Evolutionary conservation across 2,113 vertebrate genomes (phyloP), one percentile per base, ranked within the genome.

Genomic region (Gallinago media): DNA sequence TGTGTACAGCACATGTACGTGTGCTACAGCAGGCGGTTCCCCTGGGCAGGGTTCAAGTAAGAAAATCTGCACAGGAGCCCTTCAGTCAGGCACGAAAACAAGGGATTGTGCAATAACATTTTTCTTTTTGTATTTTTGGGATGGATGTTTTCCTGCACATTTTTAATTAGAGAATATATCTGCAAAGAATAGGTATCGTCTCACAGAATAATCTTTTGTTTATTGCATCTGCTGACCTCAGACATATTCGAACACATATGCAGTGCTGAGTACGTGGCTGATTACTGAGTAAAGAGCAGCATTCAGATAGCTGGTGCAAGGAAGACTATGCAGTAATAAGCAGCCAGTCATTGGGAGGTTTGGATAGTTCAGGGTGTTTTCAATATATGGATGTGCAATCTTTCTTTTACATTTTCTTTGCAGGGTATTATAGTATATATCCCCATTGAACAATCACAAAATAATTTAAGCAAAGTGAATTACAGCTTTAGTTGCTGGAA

Each of bases 211-310:
- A 58, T 68, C 54, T 92, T 84, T 72, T 84, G 79, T 75, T 91
- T 92, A 94, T 92, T 94, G 85, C 61, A 78, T 72, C 77, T 89
- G 58, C 70, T 42, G 76, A 91, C 54, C 56, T 91, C 61, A 89
- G 91, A 34, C 27, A 32, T 15, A 90, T 25, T 61, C 61, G 75
- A 86, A 86, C 42, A 42, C 14, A 2, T 71, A 34, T 3, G 3
- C 47, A 81, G 49, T 46, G 50, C 80, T 66, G 85, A 73, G 44
- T 46, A 12, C 2, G 1, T 54, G 72, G 55, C 79, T 96, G 81
- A 78, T 87, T 79, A 42, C 21, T 76, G 84, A 94, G 92, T 68
- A 71, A 74, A 92, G 26, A 88, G 27, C 63, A 88, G 55, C 59
- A 76, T 92, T 93, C 83, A 77, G 81, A 70, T 12, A 82, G 67